Conservation (phyloP, 2,113 vertebrate species). For the Felis chaus region DNA sequence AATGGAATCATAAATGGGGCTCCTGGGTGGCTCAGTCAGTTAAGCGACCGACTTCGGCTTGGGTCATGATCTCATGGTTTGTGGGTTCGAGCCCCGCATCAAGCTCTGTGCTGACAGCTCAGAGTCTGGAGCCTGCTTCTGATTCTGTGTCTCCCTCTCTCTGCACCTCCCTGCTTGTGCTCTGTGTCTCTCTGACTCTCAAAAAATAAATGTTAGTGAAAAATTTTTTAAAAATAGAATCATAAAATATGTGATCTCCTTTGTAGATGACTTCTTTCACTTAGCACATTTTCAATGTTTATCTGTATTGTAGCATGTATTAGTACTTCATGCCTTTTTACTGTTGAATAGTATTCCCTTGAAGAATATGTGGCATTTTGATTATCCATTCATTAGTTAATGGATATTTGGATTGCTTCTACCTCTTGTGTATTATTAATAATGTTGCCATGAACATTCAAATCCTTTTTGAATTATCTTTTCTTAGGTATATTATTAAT, state of each 20-base stretch:
- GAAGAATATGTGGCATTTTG: background rate
- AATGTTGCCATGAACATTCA: background rate
- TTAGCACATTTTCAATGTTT: background rate
- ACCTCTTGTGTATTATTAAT: background rate
- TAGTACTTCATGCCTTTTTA: background rate
- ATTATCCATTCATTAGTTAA: background rate
- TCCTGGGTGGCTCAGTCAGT: no score
- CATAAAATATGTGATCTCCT: background rate
- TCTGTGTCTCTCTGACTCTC: no score
- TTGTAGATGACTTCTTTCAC: background rate
- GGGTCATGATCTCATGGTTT: no score
- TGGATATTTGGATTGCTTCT: background rate
- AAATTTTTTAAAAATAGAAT: background rate
- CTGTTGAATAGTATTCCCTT: background rate
- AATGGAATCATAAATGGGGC: background rate
- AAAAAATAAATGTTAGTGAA: no score
- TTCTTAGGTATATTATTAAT: background rate
- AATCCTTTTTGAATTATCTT: background rate
- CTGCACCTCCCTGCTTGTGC: no score
- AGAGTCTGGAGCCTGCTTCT: no score
- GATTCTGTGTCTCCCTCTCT: no score
- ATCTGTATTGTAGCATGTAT: background rate
- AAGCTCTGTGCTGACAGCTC: no score
- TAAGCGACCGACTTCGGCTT: no score
- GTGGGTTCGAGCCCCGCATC: no score